Base-by-base conservation (phyloP, 1,140 invertebrate genomes). In the Radopholus similis region DNA sequence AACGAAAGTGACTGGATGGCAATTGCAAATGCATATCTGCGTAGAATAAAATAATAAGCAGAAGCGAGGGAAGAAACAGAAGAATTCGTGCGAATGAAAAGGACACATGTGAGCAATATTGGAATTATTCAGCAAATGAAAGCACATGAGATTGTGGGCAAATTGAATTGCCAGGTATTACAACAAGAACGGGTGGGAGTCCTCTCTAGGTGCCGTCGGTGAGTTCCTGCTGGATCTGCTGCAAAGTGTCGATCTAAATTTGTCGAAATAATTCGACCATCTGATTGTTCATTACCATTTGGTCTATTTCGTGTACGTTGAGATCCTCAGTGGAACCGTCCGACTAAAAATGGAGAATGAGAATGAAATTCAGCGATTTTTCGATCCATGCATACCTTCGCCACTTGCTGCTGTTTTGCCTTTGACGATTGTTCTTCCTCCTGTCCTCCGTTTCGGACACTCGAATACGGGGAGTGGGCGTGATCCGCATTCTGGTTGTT, bases 151-250 rank as follows among this genome's bases (percentile, higher is more conserved):
- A n/a, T n/a, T n/a, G n/a, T n/a, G n/a, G n/a, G n/a, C n/a, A n/a
- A n/a, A n/a, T n/a, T n/a, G n/a, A n/a, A n/a, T n/a, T n/a, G n/a
- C n/a, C n/a, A n/a, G n/a, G n/a, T n/a, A n/a, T n/a, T n/a, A n/a
- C n/a, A n/a, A n/a, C n/a, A n/a, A n/a, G n/a, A n/a, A n/a, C n/a
- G n/a, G n/a, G n/a, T n/a, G n/a, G n/a, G n/a, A n/a, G n/a, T n/a
- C n/a, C n/a, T n/a, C n/a, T n/a, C n/a, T n/a, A n/a, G n/a, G n/a
- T n/a, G 59, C 26, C 55, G 15, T 68, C 70, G 23, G 68, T 70
- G 44, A 70, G 70, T 40, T 72, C 68, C n/a, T 70, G 68, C 38
- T 70, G 68, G 30, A 70, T 23, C 23, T 70, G 68, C 38, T 70
- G 68, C 18, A 70, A 37, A 15, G 68, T 70, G 30, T 70, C 68